Evolutionary conservation across 92 coral and sea anemone genomes (phyloP).

Genomic region (Nematostella vectensis): DNA sequence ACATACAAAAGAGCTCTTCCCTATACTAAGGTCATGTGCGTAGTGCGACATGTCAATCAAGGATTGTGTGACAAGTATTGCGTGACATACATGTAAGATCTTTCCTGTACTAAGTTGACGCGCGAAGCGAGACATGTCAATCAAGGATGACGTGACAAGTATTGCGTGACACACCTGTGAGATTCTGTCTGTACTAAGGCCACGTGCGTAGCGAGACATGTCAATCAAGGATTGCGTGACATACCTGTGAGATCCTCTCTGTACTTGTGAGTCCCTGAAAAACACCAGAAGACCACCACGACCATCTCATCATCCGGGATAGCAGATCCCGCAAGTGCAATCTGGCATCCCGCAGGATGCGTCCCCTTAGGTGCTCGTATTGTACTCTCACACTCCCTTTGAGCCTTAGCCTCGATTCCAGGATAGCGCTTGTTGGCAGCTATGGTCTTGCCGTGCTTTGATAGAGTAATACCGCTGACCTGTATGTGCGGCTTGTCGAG

Average conservation of each 20-base stretch:
- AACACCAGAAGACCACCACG: constrained; percentile 38
- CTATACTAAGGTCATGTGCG: too few species aligned
- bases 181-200: too few species aligned
- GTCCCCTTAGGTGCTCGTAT: constrained; percentile 7
- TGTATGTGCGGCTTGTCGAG: constrained; percentile 14
- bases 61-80: too few species aligned
- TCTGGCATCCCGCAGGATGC: constrained; percentile 27
- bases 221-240: background rate
- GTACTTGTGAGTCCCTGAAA: constrained; percentile 5
- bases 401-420: constrained; percentile 35
- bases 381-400: constrained; percentile 33
- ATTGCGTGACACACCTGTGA: too few species aligned
- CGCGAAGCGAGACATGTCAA: too few species aligned
- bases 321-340: constrained; percentile 25
- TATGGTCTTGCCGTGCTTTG: constrained; percentile 9
- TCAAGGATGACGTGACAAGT: too few species aligned
- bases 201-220: too few species aligned
- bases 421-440: constrained; percentile 37
- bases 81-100: too few species aligned
- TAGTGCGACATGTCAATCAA: too few species aligned
- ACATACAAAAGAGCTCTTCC: too few species aligned
- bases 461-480: constrained; percentile 51
- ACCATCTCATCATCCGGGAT: constrained; percentile 30
- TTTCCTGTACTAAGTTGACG: too few species aligned
- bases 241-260: constrained; percentile 9